Base-by-base conservation (phyloP, 2,113 vertebrate species). In the Zootoca vivipara region DNA sequence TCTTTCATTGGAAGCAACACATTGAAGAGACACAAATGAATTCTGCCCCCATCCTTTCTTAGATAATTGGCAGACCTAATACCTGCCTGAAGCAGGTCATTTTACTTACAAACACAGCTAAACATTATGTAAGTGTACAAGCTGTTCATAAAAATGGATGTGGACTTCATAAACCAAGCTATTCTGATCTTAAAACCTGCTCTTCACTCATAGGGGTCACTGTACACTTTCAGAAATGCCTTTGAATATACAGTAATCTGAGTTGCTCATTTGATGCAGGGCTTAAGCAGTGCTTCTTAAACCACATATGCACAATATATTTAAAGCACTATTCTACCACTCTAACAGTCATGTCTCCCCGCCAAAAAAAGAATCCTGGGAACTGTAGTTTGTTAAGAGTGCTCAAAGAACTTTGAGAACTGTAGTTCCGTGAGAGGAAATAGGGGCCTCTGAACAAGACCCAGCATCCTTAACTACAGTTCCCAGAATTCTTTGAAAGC, bases 41-140 rank as follows among this genome's bases (percentile, higher is more conserved):
- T 1, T 46, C 46, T 52, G 46, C 46, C 0, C 12, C 8, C 16
- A 28, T 67, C 24, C 18, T 9, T 28, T 56, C 24, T 9, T 52
- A 82, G 40, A 75, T 1, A 80, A 72, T 0, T 81, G 8, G 64
- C 78, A 93, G 52, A 82, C 24, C 82, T 87, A 89, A 84, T 2
- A 89, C 46, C 42, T 83, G 58, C 46, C 67, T 35, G 82, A 77
- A 91, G n/a, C 16, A 77, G 33, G 13, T 79, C 1, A 74, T 62
- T 90, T 89, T 90, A 89, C 65, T 87, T 72, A 86, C 1, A 30
- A 3, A 1, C 1, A 84, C 78, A 90, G 85, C 1, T 15, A n/a
- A 72, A 35, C 30, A 94, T 62, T 82, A 89, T 5, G 75, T 81
- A 92, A 90, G 85, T 28, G 9, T 10, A 70, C 24, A 35, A 89